These are phyloP conservation scores for Limnothrissa miodon DNA, from an alignment of 2,113 vertebrate genomes.

Conservation along the genomic window DNA sequence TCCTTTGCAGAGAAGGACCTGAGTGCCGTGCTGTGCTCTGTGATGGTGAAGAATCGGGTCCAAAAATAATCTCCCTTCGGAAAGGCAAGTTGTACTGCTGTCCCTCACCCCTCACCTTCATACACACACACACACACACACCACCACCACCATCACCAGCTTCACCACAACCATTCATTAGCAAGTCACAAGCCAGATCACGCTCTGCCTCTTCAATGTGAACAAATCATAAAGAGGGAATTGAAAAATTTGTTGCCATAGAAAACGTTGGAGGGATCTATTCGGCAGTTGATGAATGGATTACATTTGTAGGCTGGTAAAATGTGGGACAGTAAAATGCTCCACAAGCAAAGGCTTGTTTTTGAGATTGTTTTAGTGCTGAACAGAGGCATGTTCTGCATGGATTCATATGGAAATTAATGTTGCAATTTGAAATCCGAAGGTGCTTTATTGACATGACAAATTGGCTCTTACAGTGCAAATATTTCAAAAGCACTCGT, in stretches of 20 bases:
- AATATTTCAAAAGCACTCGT: too few relatives aligned
- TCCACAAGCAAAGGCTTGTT: background rate
- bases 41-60: slow-evolving; percentile 39
- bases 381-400: background rate
- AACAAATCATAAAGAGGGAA: background rate
- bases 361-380: background rate
- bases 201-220: background rate
- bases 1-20: background rate
- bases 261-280: background rate
- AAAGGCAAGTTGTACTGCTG: background rate
- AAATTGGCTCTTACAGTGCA: too few relatives aligned
- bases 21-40: background rate
- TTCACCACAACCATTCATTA: too few relatives aligned
- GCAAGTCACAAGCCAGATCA: slow-evolving; percentile 1
- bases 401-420: too few relatives aligned
- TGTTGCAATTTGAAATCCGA: too few relatives aligned
- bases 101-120: background rate
- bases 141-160: background rate
- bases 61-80: slow-evolving; percentile 49
- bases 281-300: background rate
- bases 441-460: too few relatives aligned
- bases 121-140: too few relatives aligned
- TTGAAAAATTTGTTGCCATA: background rate
- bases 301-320: background rate
- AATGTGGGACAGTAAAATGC: background rate